phyloP scores from a whole-genome alignment of 2,797 vertebrate species.

The Benthosema pterotum region DNA sequence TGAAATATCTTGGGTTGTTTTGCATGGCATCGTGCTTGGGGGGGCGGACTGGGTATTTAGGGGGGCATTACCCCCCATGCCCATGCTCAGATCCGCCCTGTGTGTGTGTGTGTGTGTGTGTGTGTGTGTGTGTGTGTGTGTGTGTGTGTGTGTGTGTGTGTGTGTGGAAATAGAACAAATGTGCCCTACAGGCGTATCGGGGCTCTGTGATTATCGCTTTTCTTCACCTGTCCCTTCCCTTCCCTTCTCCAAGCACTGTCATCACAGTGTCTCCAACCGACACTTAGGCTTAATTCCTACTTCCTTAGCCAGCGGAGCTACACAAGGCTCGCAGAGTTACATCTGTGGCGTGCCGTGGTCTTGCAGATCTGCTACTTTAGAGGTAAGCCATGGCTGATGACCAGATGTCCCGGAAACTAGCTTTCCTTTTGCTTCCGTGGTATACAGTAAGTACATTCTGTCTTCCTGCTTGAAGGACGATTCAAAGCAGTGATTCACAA shows the following conservation, averaged over 20 bases:
- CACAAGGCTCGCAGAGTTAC: too few relatives aligned
- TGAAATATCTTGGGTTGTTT: too few relatives aligned
- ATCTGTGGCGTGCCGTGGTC: too few relatives aligned
- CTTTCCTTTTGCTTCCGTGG: too few relatives aligned
- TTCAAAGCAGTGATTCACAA: neutral
- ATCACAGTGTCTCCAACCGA: constrained; percentile 49
- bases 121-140: constrained; percentile 12
- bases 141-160: constrained; percentile 1
- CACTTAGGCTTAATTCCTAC: constrained; percentile 32
- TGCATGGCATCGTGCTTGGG: too few relatives aligned
- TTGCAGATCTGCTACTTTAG: too few relatives aligned
- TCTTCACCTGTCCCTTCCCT: constrained; percentile 25
- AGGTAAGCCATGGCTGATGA: too few relatives aligned
- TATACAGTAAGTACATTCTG: too few relatives aligned
- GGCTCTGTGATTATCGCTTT: constrained; percentile 62
- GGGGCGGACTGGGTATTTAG: too few relatives aligned
- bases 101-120: constrained; percentile 11
- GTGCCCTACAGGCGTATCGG: constrained; percentile 38
- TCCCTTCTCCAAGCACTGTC: constrained; percentile 54
- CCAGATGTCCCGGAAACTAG: too few relatives aligned
- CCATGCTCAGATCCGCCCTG: too few relatives aligned
- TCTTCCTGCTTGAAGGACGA: constrained; percentile 14
- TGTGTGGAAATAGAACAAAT: constrained; percentile 19
- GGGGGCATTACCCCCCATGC: too few relatives aligned
- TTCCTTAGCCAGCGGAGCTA: neutral